Evolutionary conservation across 2,797 vertebrate genomes (phyloP), one percentile per base, ranked within the genome.

Genomic region (Parambassis ranga): DNA sequence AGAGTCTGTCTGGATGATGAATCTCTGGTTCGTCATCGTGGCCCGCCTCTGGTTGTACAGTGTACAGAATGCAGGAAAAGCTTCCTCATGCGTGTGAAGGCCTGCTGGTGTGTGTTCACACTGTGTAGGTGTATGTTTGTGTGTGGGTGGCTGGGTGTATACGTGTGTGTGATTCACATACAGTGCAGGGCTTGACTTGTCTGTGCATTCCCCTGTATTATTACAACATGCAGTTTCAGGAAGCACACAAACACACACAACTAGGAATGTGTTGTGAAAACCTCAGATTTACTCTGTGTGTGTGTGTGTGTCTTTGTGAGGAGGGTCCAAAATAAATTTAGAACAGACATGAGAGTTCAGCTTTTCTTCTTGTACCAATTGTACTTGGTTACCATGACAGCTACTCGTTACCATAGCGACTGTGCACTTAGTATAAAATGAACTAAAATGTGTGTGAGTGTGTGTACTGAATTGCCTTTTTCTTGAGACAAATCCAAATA

Each of bases 351-450:
- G 71, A 78, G 87, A 89, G 88, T 88, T 89, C 75, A 83, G 57
- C 65, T 76, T 65, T 76, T 85, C 71, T 82, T 81, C 68, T 83
- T n/a, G n/a, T n/a, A 62, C 75, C 30, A 63, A 79, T 84, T 86
- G 76, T 85, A 80, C 75, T 70, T 76, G 6, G 89, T 91, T 90
- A 87, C 90, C 83, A 90, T 91, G 90, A 90, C 84, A 79, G 87
- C 83, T 88, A 81, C 82, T 79, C 79, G 91, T 92, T 91, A 90
- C 92, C 91, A 91, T 92, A 92, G 92, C 89, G 89, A 93, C 88
- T 80, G 87, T 82, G 77, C 66, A 65, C 71, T 88, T 82, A 65
- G 65, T 80, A 68, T 82, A 83, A n/a, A 82, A 72, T 82, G 66
- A 71, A 53, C 67, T 84, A 59, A 84, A 87, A 49, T 23, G n/a